Percentiles rank a stretch among this genome's conserved stretches.
Evolutionary conservation across 1,140 invertebrate species (phyloP).

Genomic region (Drosophila elegans): DNA sequence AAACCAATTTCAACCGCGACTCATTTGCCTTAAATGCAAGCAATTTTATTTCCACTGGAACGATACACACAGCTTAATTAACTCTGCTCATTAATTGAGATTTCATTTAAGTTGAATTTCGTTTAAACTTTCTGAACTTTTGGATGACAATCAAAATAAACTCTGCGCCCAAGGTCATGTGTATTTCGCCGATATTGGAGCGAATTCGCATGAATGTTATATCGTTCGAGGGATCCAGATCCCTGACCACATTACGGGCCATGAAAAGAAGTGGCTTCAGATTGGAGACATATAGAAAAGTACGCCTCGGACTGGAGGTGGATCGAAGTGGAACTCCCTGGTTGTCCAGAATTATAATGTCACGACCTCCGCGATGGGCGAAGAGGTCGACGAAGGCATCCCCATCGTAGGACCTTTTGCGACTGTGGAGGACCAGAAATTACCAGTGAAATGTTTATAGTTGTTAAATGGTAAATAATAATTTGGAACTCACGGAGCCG

Average conservation of each 20-base stretch:
- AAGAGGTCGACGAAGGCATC: slow-evolving; percentile 55
- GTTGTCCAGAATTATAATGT: slow-evolving; percentile 60
- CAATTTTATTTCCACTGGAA: slow-evolving; percentile 20
- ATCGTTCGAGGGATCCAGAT: slow-evolving; percentile 92
- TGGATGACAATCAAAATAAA: slow-evolving; percentile 56
- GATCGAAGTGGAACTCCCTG: slow-evolving; percentile 44
- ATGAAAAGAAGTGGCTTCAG: slow-evolving; percentile 87
- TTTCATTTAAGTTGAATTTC: background rate
- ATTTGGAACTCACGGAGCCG: background rate
- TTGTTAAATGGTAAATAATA: too few relatives aligned
- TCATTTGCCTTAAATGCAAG: slow-evolving; percentile 17
- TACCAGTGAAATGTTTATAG: too few relatives aligned
- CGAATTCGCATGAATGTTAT: slow-evolving; percentile 93
- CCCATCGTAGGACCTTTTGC: slow-evolving; percentile 33
- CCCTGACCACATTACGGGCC: slow-evolving; percentile 89
- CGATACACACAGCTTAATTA: background rate
- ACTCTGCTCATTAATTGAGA: background rate
- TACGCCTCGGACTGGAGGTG: slow-evolving; percentile 41
- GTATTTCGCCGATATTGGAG: slow-evolving; percentile 93
- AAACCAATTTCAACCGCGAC: slow-evolving; percentile 9
- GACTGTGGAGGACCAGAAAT: slow-evolving; percentile 6
- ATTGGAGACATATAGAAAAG: slow-evolving; percentile 8
- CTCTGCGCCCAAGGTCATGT: slow-evolving; percentile 40
- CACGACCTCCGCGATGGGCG: slow-evolving; percentile 34
- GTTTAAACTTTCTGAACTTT: slow-evolving; percentile 10